Evolutionary conservation across 2,113 vertebrate genomes (phyloP).

Genomic region (Sturnira hondurensis): DNA sequence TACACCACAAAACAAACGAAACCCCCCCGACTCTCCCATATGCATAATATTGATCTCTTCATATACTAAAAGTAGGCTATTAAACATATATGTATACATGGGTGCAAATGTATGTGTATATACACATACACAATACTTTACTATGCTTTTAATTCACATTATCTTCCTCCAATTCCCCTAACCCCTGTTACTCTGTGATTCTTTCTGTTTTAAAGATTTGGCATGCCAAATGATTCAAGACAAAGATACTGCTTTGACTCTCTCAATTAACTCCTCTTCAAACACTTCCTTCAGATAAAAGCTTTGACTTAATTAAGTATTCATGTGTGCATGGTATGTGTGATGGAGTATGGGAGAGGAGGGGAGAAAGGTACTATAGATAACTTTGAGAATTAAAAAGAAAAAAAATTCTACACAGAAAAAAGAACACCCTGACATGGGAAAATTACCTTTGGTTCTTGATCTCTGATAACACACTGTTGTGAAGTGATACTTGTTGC

Average conservation of each 20-base stretch:
- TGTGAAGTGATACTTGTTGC: slow-evolving; percentile 72
- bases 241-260: background rate
- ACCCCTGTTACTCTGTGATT: background rate
- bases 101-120: background rate
- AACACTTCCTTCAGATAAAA: slow-evolving; percentile 41
- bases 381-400: slow-evolving; percentile 50
- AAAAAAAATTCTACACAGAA: slow-evolving; percentile 45
- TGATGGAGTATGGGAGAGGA: background rate
- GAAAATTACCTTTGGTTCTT: slow-evolving; percentile 82
- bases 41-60: background rate
- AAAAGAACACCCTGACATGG: slow-evolving; percentile 62
- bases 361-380: background rate
- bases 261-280: slow-evolving; percentile 34
- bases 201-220: slow-evolving; percentile 19
- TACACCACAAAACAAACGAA: background rate
- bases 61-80: slow-evolving; percentile 11
- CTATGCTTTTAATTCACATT: slow-evolving; percentile 22
- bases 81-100: background rate
- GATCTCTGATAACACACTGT: slow-evolving; percentile 70
- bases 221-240: slow-evolving; percentile 53
- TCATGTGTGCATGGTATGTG: background rate
- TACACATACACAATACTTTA: background rate
- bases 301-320: slow-evolving; percentile 26
- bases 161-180: slow-evolving; percentile 10
- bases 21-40: background rate